Evolutionary conservation across 2,888 invertebrate species (phyloP), one percentile per base, ranked within the genome.

Genomic region (Noctua fimbriata): DNA sequence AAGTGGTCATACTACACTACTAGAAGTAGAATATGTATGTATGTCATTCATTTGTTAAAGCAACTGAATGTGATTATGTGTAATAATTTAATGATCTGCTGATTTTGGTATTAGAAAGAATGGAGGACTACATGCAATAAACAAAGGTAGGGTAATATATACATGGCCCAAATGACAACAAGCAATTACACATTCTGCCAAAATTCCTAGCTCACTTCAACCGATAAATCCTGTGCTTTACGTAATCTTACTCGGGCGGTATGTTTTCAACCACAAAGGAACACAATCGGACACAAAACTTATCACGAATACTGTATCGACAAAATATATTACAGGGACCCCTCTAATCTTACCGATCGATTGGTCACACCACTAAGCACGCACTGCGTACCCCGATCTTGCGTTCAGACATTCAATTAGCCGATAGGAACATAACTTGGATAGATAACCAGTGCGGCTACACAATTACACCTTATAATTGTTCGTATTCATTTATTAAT

Each of bases 381-480:
- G 79, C 89, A 88, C 47, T 85, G 89, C 87, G 88, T 85, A 82
- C 74, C 66, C 79, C 69, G 86, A 88, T 85, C 77, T 76, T 78
- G 63, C 81, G 77, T 76, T 71, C 75, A 81, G 89, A 83, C 82
- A 86, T 89, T 90, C 88, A 89, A 90, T 91, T 89, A 89, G 78
- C 71, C 82, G 86, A 81, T 76, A 86, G 77, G 71, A 81, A 88
- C 88, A 87, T 87, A 88, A 85, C 82, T 85, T 76, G 71, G 79
- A 79, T 70, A 83, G 88, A 88, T 90, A 90, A 89, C 83, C 86
- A 79, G 77, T 70, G 65, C 65, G 55, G 75, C 79, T 73, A 76
- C 82, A 87, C 87, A 88, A 89, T 89, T 89, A 88, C 81, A 84
- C 81, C 88, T 78, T 87, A 86, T 90, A 91, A 91, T 91, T 88